Base-by-base conservation (phyloP, 2,888 invertebrate genomes). In the Drosophila melanocephala region DNA sequence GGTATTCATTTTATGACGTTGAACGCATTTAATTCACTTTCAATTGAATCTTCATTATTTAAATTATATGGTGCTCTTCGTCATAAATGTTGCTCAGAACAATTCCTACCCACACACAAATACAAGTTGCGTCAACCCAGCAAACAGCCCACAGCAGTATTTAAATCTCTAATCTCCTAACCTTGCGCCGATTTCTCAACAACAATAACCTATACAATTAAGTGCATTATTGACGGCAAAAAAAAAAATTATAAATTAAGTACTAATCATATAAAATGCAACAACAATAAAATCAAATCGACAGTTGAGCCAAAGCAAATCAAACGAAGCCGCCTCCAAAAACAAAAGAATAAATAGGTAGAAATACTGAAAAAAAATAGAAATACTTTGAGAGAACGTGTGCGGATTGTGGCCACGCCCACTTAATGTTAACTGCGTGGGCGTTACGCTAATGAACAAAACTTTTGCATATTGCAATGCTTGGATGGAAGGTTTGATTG, bases 231-330 rank as follows among this genome's bases (percentile, higher is more conserved):
- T 75, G 68, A 70, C 83, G 75, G 14, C 39, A 28, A 16, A 16
- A 56, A 78, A 28, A 28, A 83, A 79, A 83, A 84, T 88, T 87
- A 87, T 87, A 87, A 87, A 87, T 89, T 84, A 89, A 89, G 80
- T 85, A 87, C 85, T 87, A 87, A 87, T 87, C 89, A 87, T 84
- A 87, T 87, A 76, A 86, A 85, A 85, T 81, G 80, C 85, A 82
- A 72, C 78, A 83, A 79, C 75, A 77, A 75, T 72, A 71, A 79
- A 81, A 83, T 63, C 77, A 65, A 79, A 62, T 79, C 65, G 80
- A 82, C 75, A 75, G 71, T 74, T 75, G 70, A 74, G 64, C 50
- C 55, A 53, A 72, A 69, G 78, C 74, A 77, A 87, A 87, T 87
- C 87, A 87, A 87, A 87, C 81, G 78, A 81, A 66, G 87, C 89